These are phyloP conservation scores for Tokudaia tokunoshimensis DNA, from an alignment of 2,797 vertebrate species.

Conservation along the genomic window DNA sequence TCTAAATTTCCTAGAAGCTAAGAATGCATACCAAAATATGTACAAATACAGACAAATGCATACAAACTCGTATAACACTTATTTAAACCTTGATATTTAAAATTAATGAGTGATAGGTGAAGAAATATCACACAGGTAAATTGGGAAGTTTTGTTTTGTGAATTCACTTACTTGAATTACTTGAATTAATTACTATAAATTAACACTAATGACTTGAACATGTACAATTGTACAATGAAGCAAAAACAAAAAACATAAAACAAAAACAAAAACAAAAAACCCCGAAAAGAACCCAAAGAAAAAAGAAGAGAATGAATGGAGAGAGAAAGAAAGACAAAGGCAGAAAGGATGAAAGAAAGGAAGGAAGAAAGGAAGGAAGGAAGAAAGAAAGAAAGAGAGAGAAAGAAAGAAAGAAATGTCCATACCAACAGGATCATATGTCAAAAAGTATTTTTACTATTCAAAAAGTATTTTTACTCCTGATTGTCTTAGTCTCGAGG, in stretches of 20 bases:
- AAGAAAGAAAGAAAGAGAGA: not conserved
- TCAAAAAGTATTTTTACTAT: not conserved
- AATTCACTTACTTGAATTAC: conserved; percentile 28
- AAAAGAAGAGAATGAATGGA: not conserved
- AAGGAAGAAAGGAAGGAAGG: not conserved
- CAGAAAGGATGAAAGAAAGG: not conserved
- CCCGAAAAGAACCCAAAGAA: not conserved
- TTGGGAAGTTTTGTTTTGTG: not conserved
- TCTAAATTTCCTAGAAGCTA: conserved; percentile 22
- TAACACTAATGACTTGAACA: conserved; percentile 31
- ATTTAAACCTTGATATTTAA: conserved; percentile 37
- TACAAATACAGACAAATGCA: not conserved
- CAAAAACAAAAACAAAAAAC: too few relatives aligned
- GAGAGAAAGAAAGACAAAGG: too few relatives aligned
- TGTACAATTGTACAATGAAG: not conserved
- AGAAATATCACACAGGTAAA: not conserved
- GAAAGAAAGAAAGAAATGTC: not conserved
- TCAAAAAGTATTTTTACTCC: conserved; percentile 15
- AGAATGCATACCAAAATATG: conserved; percentile 21
- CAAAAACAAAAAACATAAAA: not conserved
- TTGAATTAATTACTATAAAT: not conserved
- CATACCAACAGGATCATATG: not conserved
- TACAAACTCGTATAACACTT: not conserved
- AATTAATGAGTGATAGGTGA: not conserved
- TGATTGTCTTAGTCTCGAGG: not conserved